A percentile compares a stretch with the other conserved stretches of the same genome.
These are phyloP conservation scores for Myathropa florea DNA, from an alignment of 2,888 invertebrate species.

Conservation along the genomic window DNA sequence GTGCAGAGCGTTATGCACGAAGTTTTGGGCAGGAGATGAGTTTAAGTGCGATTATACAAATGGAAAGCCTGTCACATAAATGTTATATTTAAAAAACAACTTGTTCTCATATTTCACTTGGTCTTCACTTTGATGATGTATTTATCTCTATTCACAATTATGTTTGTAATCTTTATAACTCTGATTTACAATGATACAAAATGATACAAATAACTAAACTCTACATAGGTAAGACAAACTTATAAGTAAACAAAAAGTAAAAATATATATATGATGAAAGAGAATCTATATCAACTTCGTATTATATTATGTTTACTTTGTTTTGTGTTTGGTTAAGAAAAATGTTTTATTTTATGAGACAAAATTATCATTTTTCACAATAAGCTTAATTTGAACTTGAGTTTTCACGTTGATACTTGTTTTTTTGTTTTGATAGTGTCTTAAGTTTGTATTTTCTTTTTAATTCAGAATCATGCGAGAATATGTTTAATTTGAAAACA, in stretches of 20 bases:
- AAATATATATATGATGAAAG: not conserved
- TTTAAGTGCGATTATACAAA: too few relatives aligned
- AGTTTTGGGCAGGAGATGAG: too few relatives aligned
- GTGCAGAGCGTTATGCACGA: too few relatives aligned
- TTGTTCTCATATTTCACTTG: not conserved
- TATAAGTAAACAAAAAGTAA: not conserved
- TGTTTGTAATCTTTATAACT: conserved; percentile 9
- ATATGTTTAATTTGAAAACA: not conserved
- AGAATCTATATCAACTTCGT: not conserved
- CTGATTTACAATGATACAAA: conserved; percentile 28
- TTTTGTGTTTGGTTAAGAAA: conserved; percentile 1
- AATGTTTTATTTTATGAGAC: not conserved
- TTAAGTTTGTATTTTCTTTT: not conserved
- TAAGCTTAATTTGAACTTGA: conserved; percentile 60
- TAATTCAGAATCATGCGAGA: not conserved
- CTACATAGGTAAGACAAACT: conserved; percentile 32
- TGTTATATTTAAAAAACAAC: too few relatives aligned
- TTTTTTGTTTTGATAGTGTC: not conserved
- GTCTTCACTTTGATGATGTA: conserved; percentile 36
- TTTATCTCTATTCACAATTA: conserved; percentile 45
- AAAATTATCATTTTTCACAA: conserved; percentile 19
- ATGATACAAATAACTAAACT: conserved; percentile 14
- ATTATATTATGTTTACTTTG: not conserved
- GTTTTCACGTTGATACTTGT: conserved; percentile 44
- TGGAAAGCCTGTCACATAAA: too few relatives aligned